phyloP scores from a whole-genome alignment of 1,140 invertebrate genomes.

The Tribolium castaneum region DNA sequence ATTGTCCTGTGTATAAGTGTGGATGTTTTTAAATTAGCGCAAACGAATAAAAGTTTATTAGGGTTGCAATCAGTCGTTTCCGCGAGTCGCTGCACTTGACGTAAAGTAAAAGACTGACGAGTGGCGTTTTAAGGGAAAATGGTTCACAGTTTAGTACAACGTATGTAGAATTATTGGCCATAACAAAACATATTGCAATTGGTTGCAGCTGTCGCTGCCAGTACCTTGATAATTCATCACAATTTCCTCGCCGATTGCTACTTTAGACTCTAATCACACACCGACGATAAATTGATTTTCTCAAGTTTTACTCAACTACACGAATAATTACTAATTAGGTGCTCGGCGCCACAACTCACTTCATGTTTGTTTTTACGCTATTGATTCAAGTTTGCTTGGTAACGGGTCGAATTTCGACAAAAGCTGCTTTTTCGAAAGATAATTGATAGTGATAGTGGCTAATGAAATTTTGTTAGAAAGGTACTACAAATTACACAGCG shows the following conservation, averaged over 20 bases:
- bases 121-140: slow-evolving; percentile 19
- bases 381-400: background rate
- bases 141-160: slow-evolving; percentile 11
- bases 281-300: slow-evolving; percentile 21
- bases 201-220: slow-evolving; percentile 25
- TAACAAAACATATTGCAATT: slow-evolving; percentile 27
- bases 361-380: background rate
- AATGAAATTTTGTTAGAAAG: background rate
- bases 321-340: background rate
- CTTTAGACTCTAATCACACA: slow-evolving; percentile 28
- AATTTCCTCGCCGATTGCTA: slow-evolving; percentile 29
- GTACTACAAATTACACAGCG: slow-evolving; percentile 3
- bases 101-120: slow-evolving; percentile 25
- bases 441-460: background rate
- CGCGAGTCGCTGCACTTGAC: slow-evolving; percentile 1
- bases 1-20: too few relatives aligned
- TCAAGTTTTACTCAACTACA: background rate
- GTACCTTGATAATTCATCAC: slow-evolving; percentile 19
- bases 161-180: slow-evolving; percentile 20
- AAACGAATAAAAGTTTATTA: background rate
- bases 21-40: background rate
- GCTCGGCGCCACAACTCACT: background rate
- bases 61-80: background rate
- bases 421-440: background rate
- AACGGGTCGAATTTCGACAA: background rate